Evolutionary conservation across 2,888 invertebrate genomes (phyloP).

Genomic region (Mycogona germanica): DNA sequence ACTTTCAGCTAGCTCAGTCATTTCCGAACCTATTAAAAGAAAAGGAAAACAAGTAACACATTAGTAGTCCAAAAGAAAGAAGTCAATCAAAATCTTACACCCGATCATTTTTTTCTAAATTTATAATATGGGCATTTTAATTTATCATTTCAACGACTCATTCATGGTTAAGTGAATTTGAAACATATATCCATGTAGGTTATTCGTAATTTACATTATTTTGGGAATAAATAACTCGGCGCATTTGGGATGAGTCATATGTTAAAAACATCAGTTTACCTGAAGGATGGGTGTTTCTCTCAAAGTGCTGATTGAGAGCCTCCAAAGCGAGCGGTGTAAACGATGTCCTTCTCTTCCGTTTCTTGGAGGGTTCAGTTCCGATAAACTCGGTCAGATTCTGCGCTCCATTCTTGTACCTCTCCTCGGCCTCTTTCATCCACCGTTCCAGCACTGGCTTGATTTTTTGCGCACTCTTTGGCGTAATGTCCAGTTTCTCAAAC

Average conservation of each 20-base stretch:
- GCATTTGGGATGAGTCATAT: no score
- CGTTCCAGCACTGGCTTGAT: slow-evolving; percentile 96
- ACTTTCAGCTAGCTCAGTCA: slow-evolving; percentile 88
- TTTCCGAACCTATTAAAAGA: slow-evolving; percentile 71
- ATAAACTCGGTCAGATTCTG: slow-evolving; percentile 92
- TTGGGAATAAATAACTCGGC: no score
- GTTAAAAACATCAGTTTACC: slow-evolving; percentile 45
- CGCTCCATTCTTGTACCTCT: slow-evolving; percentile 86
- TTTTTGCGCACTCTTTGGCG: slow-evolving; percentile 98
- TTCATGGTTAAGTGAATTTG: not conserved
- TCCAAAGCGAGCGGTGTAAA: slow-evolving; percentile 95
- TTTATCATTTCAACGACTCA: no score
- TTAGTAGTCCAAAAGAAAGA: not conserved
- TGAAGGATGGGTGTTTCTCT: slow-evolving; percentile 94
- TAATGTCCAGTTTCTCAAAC: slow-evolving; percentile 99
- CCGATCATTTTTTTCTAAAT: not conserved
- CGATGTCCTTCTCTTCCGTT: slow-evolving; percentile 88
- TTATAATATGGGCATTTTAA: no score
- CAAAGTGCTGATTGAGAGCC: slow-evolving; percentile 87
- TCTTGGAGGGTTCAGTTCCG: slow-evolving; percentile 93
- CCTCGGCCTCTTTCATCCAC: slow-evolving; percentile 99
- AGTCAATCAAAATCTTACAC: not conserved
- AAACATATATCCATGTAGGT: not conserved
- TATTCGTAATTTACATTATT: no score
- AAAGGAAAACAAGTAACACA: slow-evolving; percentile 20